Evolutionary conservation across 2,113 vertebrate genomes (phyloP).

Genomic region (Pteropus alecto): DNA sequence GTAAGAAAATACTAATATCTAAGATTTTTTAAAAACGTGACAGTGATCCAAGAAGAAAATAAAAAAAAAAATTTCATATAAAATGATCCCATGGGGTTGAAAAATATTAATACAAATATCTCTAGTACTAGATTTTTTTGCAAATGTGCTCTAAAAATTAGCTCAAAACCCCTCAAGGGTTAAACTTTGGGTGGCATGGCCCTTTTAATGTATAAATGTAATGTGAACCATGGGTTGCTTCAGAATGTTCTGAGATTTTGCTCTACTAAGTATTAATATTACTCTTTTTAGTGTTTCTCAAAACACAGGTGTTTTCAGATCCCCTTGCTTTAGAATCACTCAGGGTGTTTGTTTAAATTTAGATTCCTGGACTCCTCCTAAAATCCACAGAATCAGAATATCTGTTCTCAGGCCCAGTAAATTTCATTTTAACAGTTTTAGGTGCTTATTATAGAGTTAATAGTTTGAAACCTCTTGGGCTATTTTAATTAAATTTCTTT

Average conservation of each 20-base stretch:
- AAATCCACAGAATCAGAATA: not conserved
- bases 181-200: not conserved
- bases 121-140: not conserved
- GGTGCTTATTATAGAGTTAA: not conserved
- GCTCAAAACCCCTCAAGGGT: not conserved
- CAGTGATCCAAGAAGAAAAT: not conserved
- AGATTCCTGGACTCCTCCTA: not conserved
- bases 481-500: not conserved
- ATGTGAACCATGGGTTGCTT: not conserved
- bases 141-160: not conserved
- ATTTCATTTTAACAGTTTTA: not conserved
- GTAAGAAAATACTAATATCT: not conserved
- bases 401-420: not conserved
- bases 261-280: not conserved
- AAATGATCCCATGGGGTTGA: not conserved
- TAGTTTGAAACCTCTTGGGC: not conserved
- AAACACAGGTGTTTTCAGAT: not conserved
- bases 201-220: not conserved
- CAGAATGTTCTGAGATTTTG: not conserved
- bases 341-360: not conserved
- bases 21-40: not conserved
- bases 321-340: not conserved
- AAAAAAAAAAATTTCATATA: not conserved
- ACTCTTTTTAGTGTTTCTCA: not conserved
- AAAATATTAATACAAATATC: not conserved